Evolutionary conservation across 2,797 vertebrate species (phyloP), one percentile per base, ranked within the genome.

Genomic region (Enteromius thamalakanensis): DNA sequence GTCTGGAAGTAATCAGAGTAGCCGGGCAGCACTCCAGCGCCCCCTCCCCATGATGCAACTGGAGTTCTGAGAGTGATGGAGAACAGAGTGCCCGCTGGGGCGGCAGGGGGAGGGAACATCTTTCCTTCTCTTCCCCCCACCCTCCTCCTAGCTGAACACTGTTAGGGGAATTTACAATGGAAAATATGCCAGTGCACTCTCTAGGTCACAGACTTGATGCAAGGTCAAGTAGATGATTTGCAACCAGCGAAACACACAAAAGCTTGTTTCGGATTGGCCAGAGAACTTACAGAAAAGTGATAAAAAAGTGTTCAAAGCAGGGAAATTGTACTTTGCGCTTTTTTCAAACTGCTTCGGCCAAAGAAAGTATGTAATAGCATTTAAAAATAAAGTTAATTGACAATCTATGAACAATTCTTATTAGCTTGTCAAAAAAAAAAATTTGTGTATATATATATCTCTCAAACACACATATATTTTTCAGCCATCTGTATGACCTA

Each of bases 1-100:
- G 91, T 95, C 95, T 95, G 95, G 94, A 95, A 95, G 92, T 88
- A 95, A 95, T 95, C 94, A 94, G 90, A 89, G 88, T 14, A 74
- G 91, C 90, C 80, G 81, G 92, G 90, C 92, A 79, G 83, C 2
- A 34, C 89, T 90, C 90, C 91, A 82, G 88, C 86, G 53, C 64
- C 82, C 87, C 87, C 93, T 92, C 92, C 93, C 93, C 90, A 90
- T 95, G 94, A 95, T 92, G 94, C 93, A 92, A 95, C 90, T 89
- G 79, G 86, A 92, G 89, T 90, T 90, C 90, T 90, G 89, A 84
- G 85, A 83, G 47, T 89, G 87, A 91, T 76, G 88, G 76, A 83
- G 85, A 83, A 69, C 67, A 85, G 79, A 81, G 65, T 68, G 84
- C 78, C 88, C 84, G 58, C 70, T 82, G 26, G 83, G 86, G 89